These are phyloP conservation scores for Balearica regulorum DNA, from an alignment of 2,797 vertebrate species.

Conservation along the genomic window DNA sequence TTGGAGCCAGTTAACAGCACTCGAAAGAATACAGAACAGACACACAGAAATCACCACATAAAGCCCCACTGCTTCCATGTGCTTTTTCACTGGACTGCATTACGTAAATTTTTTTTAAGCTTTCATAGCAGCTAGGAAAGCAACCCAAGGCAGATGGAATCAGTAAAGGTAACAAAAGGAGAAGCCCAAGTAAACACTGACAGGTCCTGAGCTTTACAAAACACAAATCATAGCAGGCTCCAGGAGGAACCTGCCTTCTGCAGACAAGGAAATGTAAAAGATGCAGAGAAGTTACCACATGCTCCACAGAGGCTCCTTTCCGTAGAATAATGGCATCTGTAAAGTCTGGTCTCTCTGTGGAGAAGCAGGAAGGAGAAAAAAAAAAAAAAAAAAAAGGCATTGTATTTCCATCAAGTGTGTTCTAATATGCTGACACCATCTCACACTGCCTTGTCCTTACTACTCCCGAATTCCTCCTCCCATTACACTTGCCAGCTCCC, in stretches of 20 bases:
- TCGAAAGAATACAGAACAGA: neutral
- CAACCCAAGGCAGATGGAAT: neutral
- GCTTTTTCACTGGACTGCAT: neutral
- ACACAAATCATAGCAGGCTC: neutral
- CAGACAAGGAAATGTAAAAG: neutral
- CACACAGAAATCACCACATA: neutral
- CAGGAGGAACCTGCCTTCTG: neutral
- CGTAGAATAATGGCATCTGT: constrained; percentile 95
- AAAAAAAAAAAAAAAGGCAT: neutral
- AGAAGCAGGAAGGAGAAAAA: neutral
- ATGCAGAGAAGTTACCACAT: constrained; percentile 83
- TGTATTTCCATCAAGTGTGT: neutral
- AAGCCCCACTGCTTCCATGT: neutral
- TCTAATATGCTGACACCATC: neutral
- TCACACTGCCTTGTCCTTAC: neutral
- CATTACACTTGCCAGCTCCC: neutral
- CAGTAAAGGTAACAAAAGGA: neutral
- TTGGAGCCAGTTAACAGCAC: neutral
- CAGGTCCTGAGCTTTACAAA: neutral
- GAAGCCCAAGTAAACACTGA: neutral
- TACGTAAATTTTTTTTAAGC: neutral
- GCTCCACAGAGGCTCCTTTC: constrained; percentile 91
- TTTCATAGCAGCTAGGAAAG: neutral
- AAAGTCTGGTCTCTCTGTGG: constrained; percentile 93
- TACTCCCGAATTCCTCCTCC: neutral